These are phyloP conservation scores for Drepana falcataria DNA, from an alignment of 2,888 invertebrate genomes.

Conservation along the genomic window DNA sequence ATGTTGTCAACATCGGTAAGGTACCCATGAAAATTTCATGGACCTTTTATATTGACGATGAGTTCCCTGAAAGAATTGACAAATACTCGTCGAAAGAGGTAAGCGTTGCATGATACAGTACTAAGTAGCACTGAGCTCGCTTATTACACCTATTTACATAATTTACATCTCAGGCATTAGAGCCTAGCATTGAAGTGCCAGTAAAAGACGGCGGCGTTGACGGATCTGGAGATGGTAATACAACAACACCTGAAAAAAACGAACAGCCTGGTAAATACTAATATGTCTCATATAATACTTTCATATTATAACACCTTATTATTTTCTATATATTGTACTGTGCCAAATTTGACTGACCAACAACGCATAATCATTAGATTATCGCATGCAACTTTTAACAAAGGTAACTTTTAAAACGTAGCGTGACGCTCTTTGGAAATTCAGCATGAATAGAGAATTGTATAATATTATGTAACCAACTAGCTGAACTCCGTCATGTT, in stretches of 20 bases:
- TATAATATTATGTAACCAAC: too few relatives aligned
- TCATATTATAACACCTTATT: too few relatives aligned
- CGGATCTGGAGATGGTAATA: conserved; percentile 3
- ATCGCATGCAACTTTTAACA: too few relatives aligned
- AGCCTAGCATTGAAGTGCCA: conserved; percentile 2
- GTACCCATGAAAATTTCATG: conserved; percentile 62
- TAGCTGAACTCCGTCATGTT: too few relatives aligned
- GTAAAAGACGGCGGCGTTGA: background rate
- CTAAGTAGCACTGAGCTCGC: too few relatives aligned
- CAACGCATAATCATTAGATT: too few relatives aligned
- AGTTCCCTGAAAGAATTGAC: conserved; percentile 58
- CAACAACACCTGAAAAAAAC: conserved; percentile 2
- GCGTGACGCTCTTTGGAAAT: too few relatives aligned
- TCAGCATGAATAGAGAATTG: too few relatives aligned
- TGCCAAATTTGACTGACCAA: too few relatives aligned
- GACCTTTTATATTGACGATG: conserved; percentile 61
- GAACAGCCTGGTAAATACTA: background rate
- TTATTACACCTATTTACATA: background rate
- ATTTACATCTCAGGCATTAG: conserved; percentile 4
- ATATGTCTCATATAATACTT: too few relatives aligned
- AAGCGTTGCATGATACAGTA: background rate
- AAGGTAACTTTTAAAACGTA: too few relatives aligned
- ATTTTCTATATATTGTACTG: too few relatives aligned
- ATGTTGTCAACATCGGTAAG: conserved; percentile 52
- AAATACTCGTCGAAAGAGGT: conserved; percentile 28